Percentiles rank a stretch among this genome's conserved stretches.
These are phyloP conservation scores for Listrodromus nycthemerus DNA, from an alignment of 2,888 invertebrate species.

Conservation along the genomic window DNA sequence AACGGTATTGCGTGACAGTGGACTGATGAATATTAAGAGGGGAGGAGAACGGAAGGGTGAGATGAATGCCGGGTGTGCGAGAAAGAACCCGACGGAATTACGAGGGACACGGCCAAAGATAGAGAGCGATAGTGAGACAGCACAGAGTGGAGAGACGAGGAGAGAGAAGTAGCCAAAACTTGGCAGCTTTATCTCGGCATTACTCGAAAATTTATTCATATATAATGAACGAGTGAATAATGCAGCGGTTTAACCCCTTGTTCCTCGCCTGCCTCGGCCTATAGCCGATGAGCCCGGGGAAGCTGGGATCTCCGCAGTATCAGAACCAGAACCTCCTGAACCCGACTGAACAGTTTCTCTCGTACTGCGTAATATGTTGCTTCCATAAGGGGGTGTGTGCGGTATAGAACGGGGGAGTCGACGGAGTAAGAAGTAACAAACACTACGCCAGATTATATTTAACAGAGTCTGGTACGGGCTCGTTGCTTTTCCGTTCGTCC, in stretches of 20 bases:
- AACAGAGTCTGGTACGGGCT: conserved; percentile 73
- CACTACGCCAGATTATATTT: conserved; percentile 81
- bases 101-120: conserved; percentile 15
- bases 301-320: conserved; percentile 66
- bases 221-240: conserved; percentile 84
- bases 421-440: conserved; percentile 81
- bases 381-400: conserved; percentile 27
- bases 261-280: conserved; percentile 78
- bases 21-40: conserved; percentile 83
- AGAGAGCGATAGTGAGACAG: conserved; percentile 31
- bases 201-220: conserved; percentile 85
- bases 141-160: conserved; percentile 1
- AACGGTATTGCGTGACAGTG: conserved; percentile 84
- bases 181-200: conserved; percentile 85
- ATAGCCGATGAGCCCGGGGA: conserved; percentile 73
- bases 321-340: conserved; percentile 44
- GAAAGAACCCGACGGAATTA: conserved; percentile 27
- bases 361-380: conserved; percentile 19
- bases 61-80: conserved; percentile 32
- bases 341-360: conserved; percentile 49
- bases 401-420: conserved; percentile 35
- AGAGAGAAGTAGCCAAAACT: conserved; percentile 79
- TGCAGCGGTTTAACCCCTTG: conserved; percentile 84
- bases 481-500: conserved; percentile 35
- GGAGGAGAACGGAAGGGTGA: conserved; percentile 62